Percentiles rank a stretch among this genome's conserved stretches.
Conservation (phyloP, 2,797 vertebrate species). For the Malacoctenus gilli region DNA sequence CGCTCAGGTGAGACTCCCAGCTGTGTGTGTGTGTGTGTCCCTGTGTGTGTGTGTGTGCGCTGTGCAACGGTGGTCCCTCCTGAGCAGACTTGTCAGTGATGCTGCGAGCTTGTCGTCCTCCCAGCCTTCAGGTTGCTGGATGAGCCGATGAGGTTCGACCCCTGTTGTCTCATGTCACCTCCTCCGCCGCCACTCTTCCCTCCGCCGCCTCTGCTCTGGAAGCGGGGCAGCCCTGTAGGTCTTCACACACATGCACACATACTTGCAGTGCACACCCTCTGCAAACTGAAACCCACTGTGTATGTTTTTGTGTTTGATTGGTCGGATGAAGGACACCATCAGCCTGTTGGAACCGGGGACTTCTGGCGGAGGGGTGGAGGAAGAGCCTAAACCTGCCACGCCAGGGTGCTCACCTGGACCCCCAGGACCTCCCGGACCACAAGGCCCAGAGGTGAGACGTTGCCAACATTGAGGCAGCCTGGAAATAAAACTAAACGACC, state of each 20-base stretch:
- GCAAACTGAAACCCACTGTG: background rate
- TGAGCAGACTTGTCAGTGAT: background rate
- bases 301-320: constrained; percentile 10
- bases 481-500: constrained; percentile 19
- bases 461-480: constrained; percentile 19
- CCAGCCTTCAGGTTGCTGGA: constrained; percentile 84
- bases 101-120: constrained; percentile 33
- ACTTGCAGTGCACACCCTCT: constrained; percentile 6
- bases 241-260: background rate
- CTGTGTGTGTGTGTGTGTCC: background rate
- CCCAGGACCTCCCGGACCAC: constrained; percentile 81
- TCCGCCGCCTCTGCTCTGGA: constrained; percentile 83
- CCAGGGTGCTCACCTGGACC: constrained; percentile 74
- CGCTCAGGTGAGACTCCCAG: constrained; percentile 81
- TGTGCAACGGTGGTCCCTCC: background rate
- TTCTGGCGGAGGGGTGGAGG: constrained; percentile 25
- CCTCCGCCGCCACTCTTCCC: constrained; percentile 90
- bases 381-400: constrained; percentile 25
- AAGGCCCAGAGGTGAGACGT: constrained; percentile 83
- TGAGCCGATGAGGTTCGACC: constrained; percentile 77
- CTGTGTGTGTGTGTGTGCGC: background rate
- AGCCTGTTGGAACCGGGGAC: constrained; percentile 41
- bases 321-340: constrained; percentile 48
- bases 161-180: constrained; percentile 83
- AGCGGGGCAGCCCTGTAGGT: constrained; percentile 77